A percentile compares a stretch with the other conserved stretches of the same genome.
These are phyloP conservation scores for Triplophysa yarkandensis DNA, from an alignment of 2,797 vertebrate genomes.

Conservation along the genomic window DNA sequence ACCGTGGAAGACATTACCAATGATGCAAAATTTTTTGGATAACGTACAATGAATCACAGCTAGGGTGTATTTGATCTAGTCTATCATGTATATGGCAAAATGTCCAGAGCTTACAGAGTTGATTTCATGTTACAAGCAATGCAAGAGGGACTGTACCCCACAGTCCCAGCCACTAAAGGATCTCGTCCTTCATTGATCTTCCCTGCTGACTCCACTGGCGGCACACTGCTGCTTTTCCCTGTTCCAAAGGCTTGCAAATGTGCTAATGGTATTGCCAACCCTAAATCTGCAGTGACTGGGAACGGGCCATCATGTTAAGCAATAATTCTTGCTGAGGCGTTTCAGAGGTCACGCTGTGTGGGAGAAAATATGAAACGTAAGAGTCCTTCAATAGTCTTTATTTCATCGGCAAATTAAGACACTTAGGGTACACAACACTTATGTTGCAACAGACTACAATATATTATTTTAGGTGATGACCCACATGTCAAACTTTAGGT, in stretches of 20 bases:
- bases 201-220: constrained; percentile 49
- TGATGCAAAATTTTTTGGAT: constrained; percentile 27
- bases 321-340: constrained; percentile 46
- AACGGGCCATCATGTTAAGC: constrained; percentile 56
- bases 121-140: constrained; percentile 53
- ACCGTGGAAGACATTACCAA: constrained; percentile 23
- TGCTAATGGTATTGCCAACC: constrained; percentile 58
- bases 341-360: constrained; percentile 43
- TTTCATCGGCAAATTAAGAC: not conserved
- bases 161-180: constrained; percentile 54
- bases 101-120: constrained; percentile 44
- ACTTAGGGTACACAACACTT: not conserved
- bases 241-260: constrained; percentile 56
- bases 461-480: not conserved
- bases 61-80: constrained; percentile 9
- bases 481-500: not conserved
- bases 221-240: constrained; percentile 53
- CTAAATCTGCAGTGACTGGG: constrained; percentile 59
- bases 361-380: constrained; percentile 35
- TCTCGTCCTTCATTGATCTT: constrained; percentile 57
- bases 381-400: constrained; percentile 11
- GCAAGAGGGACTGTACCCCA: constrained; percentile 50
- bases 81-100: constrained; percentile 48
- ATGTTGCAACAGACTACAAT: not conserved
- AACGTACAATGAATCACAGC: constrained; percentile 35